phyloP scores from a whole-genome alignment of 2,888 invertebrate genomes.

The Lordiphosa fenestrarum region DNA sequence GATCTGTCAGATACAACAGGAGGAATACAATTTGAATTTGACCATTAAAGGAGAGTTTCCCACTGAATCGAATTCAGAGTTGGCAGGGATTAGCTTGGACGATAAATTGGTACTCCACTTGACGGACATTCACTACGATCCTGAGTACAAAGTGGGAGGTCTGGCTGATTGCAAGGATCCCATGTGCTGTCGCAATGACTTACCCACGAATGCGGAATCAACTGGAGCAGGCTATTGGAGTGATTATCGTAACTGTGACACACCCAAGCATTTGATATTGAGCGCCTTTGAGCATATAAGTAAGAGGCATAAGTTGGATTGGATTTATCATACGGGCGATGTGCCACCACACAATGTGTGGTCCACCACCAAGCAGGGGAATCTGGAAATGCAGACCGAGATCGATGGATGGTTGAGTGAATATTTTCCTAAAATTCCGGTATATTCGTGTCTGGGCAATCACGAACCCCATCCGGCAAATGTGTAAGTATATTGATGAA shows the following conservation, averaged over 20 bases:
- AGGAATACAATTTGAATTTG: conserved; percentile 64
- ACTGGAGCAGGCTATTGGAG: conserved; percentile 89
- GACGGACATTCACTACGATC: conserved; percentile 88
- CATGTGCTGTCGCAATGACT: conserved; percentile 84
- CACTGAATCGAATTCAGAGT: conserved; percentile 61
- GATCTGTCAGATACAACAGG: conserved; percentile 66
- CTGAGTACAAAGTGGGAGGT: conserved; percentile 85
- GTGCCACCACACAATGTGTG: conserved; percentile 92
- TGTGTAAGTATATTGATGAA: conserved; percentile 82
- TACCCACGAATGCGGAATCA: conserved; percentile 23
- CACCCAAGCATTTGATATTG: conserved; percentile 85
- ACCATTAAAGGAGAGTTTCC: conserved; percentile 52
- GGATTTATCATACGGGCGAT: conserved; percentile 93
- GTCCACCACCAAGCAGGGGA: conserved; percentile 87
- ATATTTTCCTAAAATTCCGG: conserved; percentile 83
- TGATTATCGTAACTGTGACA: conserved; percentile 89
- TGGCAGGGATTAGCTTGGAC: conserved; percentile 50
- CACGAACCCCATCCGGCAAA: conserved; percentile 93
- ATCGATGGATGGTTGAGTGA: conserved; percentile 82
- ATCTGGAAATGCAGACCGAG: conserved; percentile 83
- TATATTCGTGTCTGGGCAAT: conserved; percentile 89
- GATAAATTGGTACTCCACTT: conserved; percentile 74
- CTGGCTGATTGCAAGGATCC: conserved; percentile 88
- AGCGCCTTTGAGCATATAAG: conserved; percentile 85
- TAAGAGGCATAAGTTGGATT: conserved; percentile 83